phyloP scores from a whole-genome alignment of 2,113 vertebrate species.

The Plectropomus leopardus region DNA sequence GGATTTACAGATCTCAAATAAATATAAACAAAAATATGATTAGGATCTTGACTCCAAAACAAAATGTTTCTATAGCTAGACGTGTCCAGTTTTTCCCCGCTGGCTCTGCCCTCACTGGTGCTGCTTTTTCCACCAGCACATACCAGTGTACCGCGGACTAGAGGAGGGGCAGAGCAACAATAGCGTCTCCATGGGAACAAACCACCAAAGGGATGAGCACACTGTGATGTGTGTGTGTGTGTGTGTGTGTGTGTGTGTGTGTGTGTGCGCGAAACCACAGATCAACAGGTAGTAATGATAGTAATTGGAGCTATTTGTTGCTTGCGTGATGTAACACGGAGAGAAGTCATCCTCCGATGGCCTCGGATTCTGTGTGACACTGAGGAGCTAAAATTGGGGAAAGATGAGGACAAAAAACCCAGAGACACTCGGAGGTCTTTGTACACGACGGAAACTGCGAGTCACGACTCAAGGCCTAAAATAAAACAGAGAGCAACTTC shows the following conservation, averaged over 20 bases:
- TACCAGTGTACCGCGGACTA: neutral
- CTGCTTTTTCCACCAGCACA: neutral
- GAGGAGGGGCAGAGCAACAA: conserved; percentile 26
- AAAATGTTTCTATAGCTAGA: neutral
- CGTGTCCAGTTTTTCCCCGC: neutral
- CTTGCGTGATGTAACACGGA: conserved; percentile 21
- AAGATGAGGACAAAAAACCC: neutral
- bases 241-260: conserved; percentile 34
- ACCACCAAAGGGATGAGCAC: conserved; percentile 22
- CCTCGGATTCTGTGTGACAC: neutral
- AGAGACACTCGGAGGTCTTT: neutral
- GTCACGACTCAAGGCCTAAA: neutral
- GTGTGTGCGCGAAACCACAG: conserved; percentile 10
- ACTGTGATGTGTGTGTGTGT: conserved; percentile 12
- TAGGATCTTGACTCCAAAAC: no score
- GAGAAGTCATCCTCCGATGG: neutral
- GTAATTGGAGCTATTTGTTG: conserved; percentile 19
- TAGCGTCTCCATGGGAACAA: conserved; percentile 57
- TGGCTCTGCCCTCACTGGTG: neutral
- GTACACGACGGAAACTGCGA: neutral
- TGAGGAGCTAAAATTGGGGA: neutral
- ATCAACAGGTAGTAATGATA: conserved; percentile 44
- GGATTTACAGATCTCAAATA: neutral
- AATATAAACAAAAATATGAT: neutral
- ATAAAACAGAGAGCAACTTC: neutral